Conservation (phyloP, 2,888 invertebrate species). For the Perdita meconis region DNA sequence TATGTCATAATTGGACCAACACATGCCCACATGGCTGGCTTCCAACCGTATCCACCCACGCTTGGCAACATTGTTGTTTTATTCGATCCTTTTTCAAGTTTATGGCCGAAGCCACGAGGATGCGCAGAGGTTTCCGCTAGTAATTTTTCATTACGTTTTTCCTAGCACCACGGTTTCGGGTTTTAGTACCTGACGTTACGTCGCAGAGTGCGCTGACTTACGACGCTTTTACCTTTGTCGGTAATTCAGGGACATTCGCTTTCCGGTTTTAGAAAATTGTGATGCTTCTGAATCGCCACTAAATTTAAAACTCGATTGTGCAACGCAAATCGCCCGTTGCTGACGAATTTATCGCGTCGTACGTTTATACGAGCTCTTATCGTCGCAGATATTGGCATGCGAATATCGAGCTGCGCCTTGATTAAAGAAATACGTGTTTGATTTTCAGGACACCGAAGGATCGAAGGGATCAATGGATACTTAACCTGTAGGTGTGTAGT, state of each 20-base stretch:
- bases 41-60: slow-evolving; percentile 28
- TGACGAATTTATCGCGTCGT: neutral
- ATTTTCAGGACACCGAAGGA: neutral
- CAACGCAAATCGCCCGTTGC: neutral
- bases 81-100: neutral
- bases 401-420: neutral
- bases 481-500: slow-evolving; percentile 11
- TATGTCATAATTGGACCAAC: slow-evolving; percentile 27
- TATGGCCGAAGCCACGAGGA: neutral
- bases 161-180: neutral
- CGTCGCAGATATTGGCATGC: neutral
- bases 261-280: neutral
- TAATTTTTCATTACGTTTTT: slow-evolving; percentile 12
- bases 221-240: slow-evolving; percentile 43
- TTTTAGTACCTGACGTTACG: slow-evolving; percentile 25
- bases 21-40: slow-evolving; percentile 16
- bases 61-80: slow-evolving; percentile 17
- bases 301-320: neutral
- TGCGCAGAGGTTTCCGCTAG: neutral
- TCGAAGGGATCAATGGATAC: neutral
- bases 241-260: slow-evolving; percentile 48
- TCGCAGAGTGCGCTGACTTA: slow-evolving; percentile 53
- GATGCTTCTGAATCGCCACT: neutral
- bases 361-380: neutral
- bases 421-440: neutral